Evolutionary conservation across 2,888 invertebrate species (phyloP).

Genomic region (Physocephala rufipes): DNA sequence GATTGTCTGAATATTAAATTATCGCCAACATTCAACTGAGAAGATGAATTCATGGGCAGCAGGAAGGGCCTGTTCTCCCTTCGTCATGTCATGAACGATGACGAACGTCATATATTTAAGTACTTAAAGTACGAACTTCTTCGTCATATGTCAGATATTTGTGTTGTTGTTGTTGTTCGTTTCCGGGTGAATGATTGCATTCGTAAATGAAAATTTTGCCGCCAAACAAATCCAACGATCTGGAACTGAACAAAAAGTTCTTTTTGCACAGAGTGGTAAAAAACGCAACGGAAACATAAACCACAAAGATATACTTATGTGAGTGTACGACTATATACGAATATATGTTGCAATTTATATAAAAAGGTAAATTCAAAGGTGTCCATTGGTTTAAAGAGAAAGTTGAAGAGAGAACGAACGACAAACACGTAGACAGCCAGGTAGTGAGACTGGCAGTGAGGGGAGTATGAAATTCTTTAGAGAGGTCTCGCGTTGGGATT

Average conservation of each 20-base stretch:
- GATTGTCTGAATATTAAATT: no score
- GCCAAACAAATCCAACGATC: not conserved
- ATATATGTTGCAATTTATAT: no score
- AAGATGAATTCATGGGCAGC: no score
- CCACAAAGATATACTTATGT: no score
- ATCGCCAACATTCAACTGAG: no score
- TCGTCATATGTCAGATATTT: not conserved
- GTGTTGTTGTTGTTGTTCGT: not conserved
- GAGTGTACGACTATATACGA: no score
- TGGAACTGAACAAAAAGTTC: not conserved
- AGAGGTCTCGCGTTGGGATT: no score
- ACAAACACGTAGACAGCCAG: not conserved
- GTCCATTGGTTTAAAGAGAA: not conserved
- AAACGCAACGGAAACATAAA: constrained; percentile 4
- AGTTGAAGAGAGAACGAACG: not conserved
- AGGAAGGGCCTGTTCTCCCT: no score
- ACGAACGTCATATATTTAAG: not conserved
- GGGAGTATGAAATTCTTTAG: not conserved
- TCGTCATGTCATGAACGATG: not conserved
- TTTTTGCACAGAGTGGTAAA: no score
- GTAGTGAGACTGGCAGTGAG: not conserved
- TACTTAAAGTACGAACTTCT: not conserved
- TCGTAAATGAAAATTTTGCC: not conserved
- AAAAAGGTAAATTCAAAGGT: not conserved
- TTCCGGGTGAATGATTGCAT: not conserved